Evolutionary conservation across 2,797 vertebrate genomes (phyloP), one percentile per base, ranked within the genome.

Genomic region (Sebastes cheni): DNA sequence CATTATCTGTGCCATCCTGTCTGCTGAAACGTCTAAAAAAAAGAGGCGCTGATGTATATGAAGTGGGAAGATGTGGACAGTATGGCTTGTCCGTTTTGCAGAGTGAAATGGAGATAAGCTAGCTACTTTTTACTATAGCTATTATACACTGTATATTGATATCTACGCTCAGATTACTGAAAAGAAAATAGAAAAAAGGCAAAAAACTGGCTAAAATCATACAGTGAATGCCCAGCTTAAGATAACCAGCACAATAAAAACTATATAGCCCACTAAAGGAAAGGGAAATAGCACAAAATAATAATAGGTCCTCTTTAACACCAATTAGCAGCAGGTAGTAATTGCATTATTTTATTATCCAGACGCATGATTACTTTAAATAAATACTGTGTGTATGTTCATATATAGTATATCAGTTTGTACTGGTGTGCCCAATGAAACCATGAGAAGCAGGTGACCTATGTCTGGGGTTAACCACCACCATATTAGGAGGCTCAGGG

Each of bases 371-470:
- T 20, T 52, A 52, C 46, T 52, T 50, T n/a, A 52, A 52, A 52
- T 52, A n/a, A 52, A 52, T 2, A 52, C 46, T 52, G 46, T 50
- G 8, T 0, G 0, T 52, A 52, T 52, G 8, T n/a, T 52, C 18
- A n/a, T 52, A 52, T 52, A 4, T 52, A 52, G 46, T 52, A 8
- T 16, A 30, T 69, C 6, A 58, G 18, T 70, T 32, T 77, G 8
- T 46, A 50, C 36, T 34, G 58, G 23, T n/a, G 18, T 73, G 59
- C 11, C 11, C 25, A 39, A 71, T 67, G 10, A 72, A 77, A 62
- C 54, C 16, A 68, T 61, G 3, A 54, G n/a, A 54, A 39, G 27
- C 12, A 32, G 34, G 0, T 58, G 55, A 76, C 20, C 50, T 56
- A 16, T 1, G 13, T 30, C 14, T 39, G 58, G 2, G 34, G 58